These are phyloP conservation scores for Drosophila bocki DNA, from an alignment of 1,140 invertebrate genomes.

Conservation along the genomic window DNA sequence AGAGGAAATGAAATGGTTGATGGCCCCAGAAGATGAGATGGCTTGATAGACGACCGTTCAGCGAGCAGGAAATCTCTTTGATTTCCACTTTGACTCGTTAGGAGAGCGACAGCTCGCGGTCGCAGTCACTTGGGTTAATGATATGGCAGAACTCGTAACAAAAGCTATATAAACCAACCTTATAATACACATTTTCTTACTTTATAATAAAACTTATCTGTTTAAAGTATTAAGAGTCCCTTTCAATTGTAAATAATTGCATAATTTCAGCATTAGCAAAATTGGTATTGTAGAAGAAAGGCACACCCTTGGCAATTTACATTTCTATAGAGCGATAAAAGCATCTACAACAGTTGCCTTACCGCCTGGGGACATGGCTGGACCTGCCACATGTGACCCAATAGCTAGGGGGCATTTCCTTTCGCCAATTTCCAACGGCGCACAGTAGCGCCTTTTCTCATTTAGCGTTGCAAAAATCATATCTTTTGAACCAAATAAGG, in stretches of 20 bases:
- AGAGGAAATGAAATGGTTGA: background rate
- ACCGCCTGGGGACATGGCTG: conserved; percentile 20
- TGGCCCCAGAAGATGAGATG: background rate
- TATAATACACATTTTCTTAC: background rate
- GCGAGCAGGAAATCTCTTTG: conserved; percentile 11
- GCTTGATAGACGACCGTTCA: background rate
- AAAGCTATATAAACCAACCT: background rate
- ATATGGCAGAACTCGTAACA: too few species aligned
- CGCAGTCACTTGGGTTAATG: background rate
- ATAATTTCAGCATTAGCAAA: background rate
- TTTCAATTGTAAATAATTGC: background rate
- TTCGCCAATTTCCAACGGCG: conserved; percentile 61
- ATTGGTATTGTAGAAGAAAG: background rate
- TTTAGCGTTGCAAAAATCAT: too few species aligned
- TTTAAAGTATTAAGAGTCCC: too few species aligned
- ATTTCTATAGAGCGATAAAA: conserved; percentile 30
- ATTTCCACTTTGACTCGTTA: background rate
- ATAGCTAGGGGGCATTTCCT: conserved; percentile 30
- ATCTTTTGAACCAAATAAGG: too few species aligned
- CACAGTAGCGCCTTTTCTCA: too few species aligned
- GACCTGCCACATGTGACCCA: conserved; percentile 40
- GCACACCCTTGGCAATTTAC: background rate
- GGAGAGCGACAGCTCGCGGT: background rate
- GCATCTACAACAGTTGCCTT: conserved; percentile 45
- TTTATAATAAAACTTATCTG: background rate